Conservation (phyloP, 2,113 vertebrate species). For the Maccullochella peelii region DNA sequence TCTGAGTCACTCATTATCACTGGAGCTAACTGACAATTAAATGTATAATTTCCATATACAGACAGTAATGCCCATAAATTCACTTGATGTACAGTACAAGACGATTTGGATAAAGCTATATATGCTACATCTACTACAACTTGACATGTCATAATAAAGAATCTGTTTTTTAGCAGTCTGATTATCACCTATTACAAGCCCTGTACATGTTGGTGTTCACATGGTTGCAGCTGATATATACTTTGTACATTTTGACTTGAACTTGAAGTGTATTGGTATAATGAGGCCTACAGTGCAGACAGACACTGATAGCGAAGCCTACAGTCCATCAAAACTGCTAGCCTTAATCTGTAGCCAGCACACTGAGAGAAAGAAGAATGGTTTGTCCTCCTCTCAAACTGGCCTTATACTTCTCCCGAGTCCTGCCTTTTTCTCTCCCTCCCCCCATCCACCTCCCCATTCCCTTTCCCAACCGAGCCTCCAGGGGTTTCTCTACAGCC, state of each 20-base stretch:
- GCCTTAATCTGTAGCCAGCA: constrained; percentile 50
- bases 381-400: constrained; percentile 65
- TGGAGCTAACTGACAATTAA: neutral
- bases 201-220: neutral
- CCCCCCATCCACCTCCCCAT: constrained; percentile 60
- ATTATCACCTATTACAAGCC: constrained; percentile 4
- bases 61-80: neutral
- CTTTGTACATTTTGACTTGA: constrained; percentile 24
- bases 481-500: constrained; percentile 68
- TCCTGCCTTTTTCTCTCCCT: constrained; percentile 38
- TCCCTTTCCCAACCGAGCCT: constrained; percentile 64
- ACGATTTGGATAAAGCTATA: neutral
- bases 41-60: neutral
- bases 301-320: constrained; percentile 4
- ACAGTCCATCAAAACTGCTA: constrained; percentile 33
- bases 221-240: neutral
- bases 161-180: neutral
- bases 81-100: neutral
- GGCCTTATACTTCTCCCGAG: constrained; percentile 27
- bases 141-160: neutral
- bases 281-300: constrained; percentile 31
- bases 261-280: constrained; percentile 35
- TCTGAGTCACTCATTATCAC: neutral
- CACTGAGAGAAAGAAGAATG: constrained; percentile 49
- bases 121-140: neutral